Evolutionary conservation across 2,888 invertebrate genomes (phyloP).

Genomic region (Ichneumon xanthorius): DNA sequence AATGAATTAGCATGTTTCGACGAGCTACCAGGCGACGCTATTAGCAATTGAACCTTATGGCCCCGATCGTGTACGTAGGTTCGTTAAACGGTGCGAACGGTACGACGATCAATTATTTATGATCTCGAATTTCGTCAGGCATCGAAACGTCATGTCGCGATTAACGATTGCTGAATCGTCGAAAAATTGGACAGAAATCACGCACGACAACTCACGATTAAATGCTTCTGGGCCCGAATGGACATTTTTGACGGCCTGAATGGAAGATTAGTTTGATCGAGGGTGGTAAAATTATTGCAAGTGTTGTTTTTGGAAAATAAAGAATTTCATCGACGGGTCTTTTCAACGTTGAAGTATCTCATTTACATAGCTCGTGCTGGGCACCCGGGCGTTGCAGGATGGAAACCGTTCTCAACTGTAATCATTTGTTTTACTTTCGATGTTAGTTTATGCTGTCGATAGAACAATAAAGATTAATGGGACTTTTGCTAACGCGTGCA

Average conservation of each 20-base stretch:
- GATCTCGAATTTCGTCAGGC: constrained; percentile 52
- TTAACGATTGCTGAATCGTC: not conserved
- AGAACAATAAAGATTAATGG: not conserved
- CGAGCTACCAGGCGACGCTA: constrained; percentile 5
- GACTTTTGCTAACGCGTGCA: not conserved
- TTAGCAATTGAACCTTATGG: constrained; percentile 43
- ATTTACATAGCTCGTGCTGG: not conserved
- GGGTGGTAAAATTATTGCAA: not conserved
- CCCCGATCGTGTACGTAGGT: constrained; percentile 20
- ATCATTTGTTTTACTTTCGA: constrained; percentile 40
- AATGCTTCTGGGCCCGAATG: not conserved
- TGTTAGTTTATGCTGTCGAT: not conserved
- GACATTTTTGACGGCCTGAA: not conserved
- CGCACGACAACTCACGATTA: not conserved
- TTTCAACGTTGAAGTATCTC: not conserved
- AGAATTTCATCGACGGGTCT: not conserved
- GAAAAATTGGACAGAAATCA: not conserved
- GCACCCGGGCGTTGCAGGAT: constrained; percentile 48
- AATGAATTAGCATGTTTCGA: constrained; percentile 20
- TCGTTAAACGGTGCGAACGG: not conserved
- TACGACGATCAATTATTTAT: constrained; percentile 67
- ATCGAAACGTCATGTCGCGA: not conserved
- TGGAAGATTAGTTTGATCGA: not conserved
- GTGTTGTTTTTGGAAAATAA: not conserved
- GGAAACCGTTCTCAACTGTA: constrained; percentile 72